Evolutionary conservation across 1,140 invertebrate genomes (phyloP).

Genomic region (Musca domestica): DNA sequence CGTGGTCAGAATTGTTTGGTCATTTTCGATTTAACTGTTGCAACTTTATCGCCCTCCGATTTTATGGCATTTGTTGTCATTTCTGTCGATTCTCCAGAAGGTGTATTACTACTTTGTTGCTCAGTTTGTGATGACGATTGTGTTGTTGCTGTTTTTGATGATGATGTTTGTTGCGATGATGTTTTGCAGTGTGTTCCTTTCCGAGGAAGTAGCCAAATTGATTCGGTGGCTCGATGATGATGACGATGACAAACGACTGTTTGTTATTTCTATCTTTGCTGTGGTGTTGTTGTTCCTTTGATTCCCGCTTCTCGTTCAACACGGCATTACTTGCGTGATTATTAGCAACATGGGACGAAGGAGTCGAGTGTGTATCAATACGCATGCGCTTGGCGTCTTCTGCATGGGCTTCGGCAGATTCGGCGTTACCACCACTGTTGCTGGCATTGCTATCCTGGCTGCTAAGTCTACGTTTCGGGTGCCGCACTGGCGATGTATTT

Average conservation of each 20-base stretch:
- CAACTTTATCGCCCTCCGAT: not conserved
- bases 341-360: slow-evolving; percentile 3
- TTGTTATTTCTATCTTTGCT: slow-evolving; percentile 1
- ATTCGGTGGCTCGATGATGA: not conserved
- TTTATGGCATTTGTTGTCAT: not conserved
- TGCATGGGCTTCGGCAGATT: slow-evolving; percentile 31
- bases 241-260: slow-evolving; percentile 27
- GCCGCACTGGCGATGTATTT: slow-evolving; percentile 62
- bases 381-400: slow-evolving; percentile 70
- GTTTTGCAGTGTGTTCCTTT: slow-evolving; percentile 15
- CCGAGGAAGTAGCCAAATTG: not conserved
- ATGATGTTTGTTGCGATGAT: slow-evolving; percentile 16
- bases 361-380: slow-evolving; percentile 50
- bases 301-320: slow-evolving; percentile 64
- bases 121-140: too few relatives aligned
- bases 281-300: slow-evolving; percentile 62
- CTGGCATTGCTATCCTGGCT: slow-evolving; percentile 71
- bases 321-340: slow-evolving; percentile 52
- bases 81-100: too few relatives aligned
- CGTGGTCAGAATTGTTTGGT: not conserved
- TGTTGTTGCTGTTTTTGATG: not conserved
- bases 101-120: not conserved
- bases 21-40: not conserved
- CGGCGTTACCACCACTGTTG: not conserved
- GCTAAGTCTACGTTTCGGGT: slow-evolving; percentile 71